Conservation (phyloP, 1,140 invertebrate species). For the Lanistes nyassanus region DNA sequence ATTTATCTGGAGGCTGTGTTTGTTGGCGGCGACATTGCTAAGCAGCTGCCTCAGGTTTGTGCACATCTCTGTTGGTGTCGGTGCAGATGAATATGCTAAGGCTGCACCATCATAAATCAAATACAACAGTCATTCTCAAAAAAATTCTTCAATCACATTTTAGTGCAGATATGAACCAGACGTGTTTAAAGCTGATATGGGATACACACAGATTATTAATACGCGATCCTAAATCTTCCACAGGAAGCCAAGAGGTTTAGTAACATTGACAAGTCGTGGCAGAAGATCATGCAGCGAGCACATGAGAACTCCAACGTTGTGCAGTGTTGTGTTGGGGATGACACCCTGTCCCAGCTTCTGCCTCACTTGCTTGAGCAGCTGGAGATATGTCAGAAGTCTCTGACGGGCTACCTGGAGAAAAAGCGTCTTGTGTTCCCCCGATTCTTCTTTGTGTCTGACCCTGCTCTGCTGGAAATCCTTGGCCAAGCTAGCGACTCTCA, state of each 20-base stretch:
- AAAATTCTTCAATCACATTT: too few species aligned
- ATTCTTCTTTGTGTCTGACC: conserved; percentile 99
- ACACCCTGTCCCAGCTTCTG: conserved; percentile 88
- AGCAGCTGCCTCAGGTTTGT: conserved; percentile 86
- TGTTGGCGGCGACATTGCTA: conserved; percentile 97
- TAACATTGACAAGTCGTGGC: conserved; percentile 98
- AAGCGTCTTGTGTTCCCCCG: conserved; percentile 96
- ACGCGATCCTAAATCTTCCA: background rate
- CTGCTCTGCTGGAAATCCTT: conserved; percentile 93
- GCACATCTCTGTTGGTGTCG: too few species aligned
- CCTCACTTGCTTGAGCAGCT: conserved; percentile 96
- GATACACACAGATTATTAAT: background rate
- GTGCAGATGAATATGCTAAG: too few species aligned
- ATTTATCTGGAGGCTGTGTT: conserved; percentile 94
- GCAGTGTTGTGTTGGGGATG: conserved; percentile 94
- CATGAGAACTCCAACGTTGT: conserved; percentile 96
- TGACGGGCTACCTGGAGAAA: conserved; percentile 95
- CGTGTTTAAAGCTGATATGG: too few species aligned
- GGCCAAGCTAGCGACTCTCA: conserved; percentile 98
- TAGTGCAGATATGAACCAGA: too few species aligned
- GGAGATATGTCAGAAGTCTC: conserved; percentile 95
- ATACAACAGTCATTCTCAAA: too few species aligned
- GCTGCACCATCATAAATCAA: too few species aligned
- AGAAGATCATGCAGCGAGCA: conserved; percentile 96
- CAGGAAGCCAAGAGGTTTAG: conserved; percentile 77